Evolutionary conservation across 2,797 vertebrate species (phyloP).

Genomic region (Phoxinus dragarum): DNA sequence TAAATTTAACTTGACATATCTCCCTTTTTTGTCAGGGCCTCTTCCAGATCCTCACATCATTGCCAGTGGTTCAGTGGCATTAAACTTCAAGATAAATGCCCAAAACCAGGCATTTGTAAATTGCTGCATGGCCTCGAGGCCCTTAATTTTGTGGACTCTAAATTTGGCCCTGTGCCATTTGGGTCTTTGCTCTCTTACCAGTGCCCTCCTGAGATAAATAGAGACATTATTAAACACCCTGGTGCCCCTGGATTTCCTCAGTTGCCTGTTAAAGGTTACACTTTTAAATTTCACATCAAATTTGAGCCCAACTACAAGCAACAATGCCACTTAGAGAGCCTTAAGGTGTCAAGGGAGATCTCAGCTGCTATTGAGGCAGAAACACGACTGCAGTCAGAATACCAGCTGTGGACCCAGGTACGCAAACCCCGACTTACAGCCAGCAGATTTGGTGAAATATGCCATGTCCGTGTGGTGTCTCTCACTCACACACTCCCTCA

Average conservation of each 20-base stretch:
- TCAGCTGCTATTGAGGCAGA: constrained; percentile 28
- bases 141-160: neutral
- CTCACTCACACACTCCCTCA: too few relatives aligned
- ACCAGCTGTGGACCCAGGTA: constrained; percentile 33
- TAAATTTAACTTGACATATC: neutral
- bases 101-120: neutral
- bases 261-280: neutral
- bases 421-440: constrained; percentile 9
- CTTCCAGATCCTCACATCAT: neutral
- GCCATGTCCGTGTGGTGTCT: constrained; percentile 1
- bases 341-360: constrained; percentile 7
- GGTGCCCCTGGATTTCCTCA: neutral
- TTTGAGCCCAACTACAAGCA: neutral
- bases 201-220: constrained; percentile 1
- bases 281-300: too few relatives aligned
- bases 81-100: neutral
- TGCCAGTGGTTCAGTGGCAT: neutral
- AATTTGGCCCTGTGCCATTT: constrained; percentile 9
- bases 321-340: constrained; percentile 37
- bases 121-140: neutral
- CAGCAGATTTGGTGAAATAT: constrained; percentile 40
- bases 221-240: constrained; percentile 1
- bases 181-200: neutral
- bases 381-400: constrained; percentile 32
- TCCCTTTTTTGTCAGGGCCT: neutral